A percentile compares a stretch with the other conserved stretches of the same genome.
phyloP scores from a whole-genome alignment of 1,140 invertebrate genomes.

The Orius laevigatus region DNA sequence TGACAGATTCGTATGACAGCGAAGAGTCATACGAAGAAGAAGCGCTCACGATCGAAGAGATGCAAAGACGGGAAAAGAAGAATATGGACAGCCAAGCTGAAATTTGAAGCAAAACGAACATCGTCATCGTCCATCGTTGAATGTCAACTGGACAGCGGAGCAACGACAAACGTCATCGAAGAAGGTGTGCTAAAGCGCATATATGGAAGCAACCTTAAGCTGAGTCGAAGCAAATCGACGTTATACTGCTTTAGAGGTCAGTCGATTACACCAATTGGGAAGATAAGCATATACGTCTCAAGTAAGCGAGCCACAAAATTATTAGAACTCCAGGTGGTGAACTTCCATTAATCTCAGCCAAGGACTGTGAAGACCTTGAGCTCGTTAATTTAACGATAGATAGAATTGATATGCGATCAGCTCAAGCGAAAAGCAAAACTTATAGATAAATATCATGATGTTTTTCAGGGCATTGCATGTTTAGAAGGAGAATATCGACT shows the following conservation, averaged over 20 bases:
- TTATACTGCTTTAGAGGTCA: background rate
- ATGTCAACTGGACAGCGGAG: background rate
- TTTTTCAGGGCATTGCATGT: background rate
- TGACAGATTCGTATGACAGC: too few species aligned
- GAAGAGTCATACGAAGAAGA: too few species aligned
- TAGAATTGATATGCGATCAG: too few species aligned
- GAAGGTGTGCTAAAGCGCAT: background rate
- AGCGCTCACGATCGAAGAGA: constrained; percentile 3
- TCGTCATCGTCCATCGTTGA: background rate
- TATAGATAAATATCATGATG: background rate
- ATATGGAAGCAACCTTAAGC: background rate
- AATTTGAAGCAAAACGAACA: background rate
- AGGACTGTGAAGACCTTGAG: background rate
- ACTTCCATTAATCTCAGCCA: background rate
- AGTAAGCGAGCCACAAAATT: background rate
- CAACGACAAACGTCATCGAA: background rate
- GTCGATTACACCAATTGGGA: background rate
- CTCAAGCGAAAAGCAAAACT: too few species aligned
- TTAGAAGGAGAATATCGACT: background rate
- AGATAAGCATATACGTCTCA: background rate
- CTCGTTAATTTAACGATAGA: background rate
- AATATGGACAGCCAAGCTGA: background rate
- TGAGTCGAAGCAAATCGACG: background rate
- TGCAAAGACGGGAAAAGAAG: too few species aligned
- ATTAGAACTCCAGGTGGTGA: background rate